Percentiles rank a stretch among this genome's conserved stretches.
These are phyloP conservation scores for Coluber constrictor DNA, from an alignment of 2,797 vertebrate genomes.

Conservation along the genomic window DNA sequence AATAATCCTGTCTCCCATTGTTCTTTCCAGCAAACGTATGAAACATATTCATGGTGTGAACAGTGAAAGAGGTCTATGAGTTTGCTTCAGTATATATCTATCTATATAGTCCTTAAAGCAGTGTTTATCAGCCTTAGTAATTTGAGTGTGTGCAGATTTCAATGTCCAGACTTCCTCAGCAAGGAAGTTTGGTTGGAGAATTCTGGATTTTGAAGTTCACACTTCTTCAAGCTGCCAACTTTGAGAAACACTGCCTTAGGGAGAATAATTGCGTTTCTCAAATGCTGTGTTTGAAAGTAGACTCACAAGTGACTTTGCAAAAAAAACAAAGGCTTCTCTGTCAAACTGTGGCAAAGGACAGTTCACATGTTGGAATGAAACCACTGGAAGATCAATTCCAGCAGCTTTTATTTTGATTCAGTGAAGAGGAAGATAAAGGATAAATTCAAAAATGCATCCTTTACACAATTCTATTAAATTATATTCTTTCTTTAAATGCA, in stretches of 20 bases:
- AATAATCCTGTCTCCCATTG: neutral
- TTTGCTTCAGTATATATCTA: neutral
- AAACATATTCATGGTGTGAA: neutral
- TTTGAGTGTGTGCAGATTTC: neutral
- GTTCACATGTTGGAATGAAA: neutral
- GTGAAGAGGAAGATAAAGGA: neutral
- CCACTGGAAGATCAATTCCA: neutral
- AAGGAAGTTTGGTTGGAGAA: neutral
- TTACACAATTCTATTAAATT: slow-evolving; percentile 10
- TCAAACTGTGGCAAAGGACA: neutral
- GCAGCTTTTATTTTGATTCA: slow-evolving; percentile 17
- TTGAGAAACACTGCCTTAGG: neutral
- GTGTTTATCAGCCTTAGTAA: neutral
- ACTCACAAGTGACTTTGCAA: neutral
- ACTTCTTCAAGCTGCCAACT: neutral
- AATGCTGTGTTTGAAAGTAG: neutral
- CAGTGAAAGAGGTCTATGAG: neutral
- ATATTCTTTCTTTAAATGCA: slow-evolving; percentile 10
- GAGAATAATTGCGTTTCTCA: neutral
- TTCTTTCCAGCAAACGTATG: neutral
- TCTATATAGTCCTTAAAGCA: neutral
- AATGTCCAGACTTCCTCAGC: neutral
- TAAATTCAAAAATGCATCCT: neutral
- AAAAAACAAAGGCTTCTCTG: neutral
- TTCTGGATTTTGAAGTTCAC: neutral